A percentile compares a stretch with the other conserved stretches of the same genome.
phyloP scores from a whole-genome alignment of 2,888 invertebrate genomes.

The Trachelus stipa region DNA sequence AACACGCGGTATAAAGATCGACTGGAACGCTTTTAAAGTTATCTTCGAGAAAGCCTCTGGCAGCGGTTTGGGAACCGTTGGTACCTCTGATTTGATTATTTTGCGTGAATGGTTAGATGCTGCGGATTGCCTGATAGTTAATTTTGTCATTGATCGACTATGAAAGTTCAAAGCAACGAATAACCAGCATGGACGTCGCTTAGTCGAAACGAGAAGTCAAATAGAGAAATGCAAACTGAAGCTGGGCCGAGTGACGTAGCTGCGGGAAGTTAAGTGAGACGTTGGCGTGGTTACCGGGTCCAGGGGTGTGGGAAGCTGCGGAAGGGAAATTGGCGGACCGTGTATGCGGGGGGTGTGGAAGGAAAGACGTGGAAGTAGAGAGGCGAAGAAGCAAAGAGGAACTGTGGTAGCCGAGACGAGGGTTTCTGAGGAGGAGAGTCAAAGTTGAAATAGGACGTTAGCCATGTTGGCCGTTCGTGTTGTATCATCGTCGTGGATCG shows the following conservation, averaged over 20 bases:
- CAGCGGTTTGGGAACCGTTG: background rate
- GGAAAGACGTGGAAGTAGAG: background rate
- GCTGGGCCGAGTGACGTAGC: background rate
- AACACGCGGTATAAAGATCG: background rate
- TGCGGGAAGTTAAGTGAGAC: background rate
- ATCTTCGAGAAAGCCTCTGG: background rate
- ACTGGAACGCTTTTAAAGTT: background rate
- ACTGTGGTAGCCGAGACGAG: background rate
- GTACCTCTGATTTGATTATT: background rate
- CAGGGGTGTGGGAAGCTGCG: background rate
- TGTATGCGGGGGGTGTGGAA: background rate
- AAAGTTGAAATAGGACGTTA: conserved; percentile 21
- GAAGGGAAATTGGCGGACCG: background rate
- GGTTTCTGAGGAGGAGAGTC: conserved; percentile 3
- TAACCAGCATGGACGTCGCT: background rate
- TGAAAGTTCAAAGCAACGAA: background rate
- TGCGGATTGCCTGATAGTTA: background rate
- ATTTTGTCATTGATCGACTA: background rate
- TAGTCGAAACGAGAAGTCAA: background rate
- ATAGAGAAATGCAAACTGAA: background rate
- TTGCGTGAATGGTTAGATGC: background rate
- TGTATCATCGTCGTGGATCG: conserved; percentile 53
- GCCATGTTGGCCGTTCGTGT: conserved; percentile 44
- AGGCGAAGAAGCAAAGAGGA: background rate
- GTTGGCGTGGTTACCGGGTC: background rate